phyloP scores from a whole-genome alignment of 2,113 vertebrate genomes.

The Polypterus bichir region DNA sequence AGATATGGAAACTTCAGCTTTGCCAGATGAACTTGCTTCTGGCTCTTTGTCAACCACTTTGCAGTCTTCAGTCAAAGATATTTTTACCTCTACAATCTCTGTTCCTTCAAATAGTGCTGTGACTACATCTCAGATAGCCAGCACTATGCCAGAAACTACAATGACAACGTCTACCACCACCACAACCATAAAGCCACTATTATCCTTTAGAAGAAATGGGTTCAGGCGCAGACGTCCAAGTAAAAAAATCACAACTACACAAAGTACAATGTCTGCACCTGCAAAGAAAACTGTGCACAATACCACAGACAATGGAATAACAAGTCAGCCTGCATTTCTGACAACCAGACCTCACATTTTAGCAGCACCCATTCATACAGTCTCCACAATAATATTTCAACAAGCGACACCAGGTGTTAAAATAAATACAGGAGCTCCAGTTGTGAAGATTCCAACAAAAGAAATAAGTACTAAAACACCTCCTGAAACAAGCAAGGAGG shows the following conservation, averaged over 20 bases:
- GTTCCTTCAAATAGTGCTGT: neutral
- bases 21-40: no score
- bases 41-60: no score
- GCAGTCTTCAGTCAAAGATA: no score
- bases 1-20: no score
- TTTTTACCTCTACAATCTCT: no score
- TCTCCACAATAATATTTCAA: no score
- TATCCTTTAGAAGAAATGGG: constrained; percentile 8
- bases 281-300: neutral
- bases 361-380: no score
- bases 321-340: no score
- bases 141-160: neutral
- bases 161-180: neutral
- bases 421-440: no score
- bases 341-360: no score
- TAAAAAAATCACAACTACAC: constrained; percentile 20
- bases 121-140: neutral
- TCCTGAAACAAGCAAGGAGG: neutral
- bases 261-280: constrained; percentile 10
- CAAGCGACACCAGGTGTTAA: no score
- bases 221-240: constrained; percentile 32
- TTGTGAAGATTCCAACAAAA: constrained; percentile 3
- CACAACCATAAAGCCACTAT: neutral
- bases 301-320: no score
- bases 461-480: constrained; percentile 10